A percentile compares a stretch with the other conserved stretches of the same genome.
Conservation (phyloP, 2,113 vertebrate genomes). For the Zapornia atra region DNA sequence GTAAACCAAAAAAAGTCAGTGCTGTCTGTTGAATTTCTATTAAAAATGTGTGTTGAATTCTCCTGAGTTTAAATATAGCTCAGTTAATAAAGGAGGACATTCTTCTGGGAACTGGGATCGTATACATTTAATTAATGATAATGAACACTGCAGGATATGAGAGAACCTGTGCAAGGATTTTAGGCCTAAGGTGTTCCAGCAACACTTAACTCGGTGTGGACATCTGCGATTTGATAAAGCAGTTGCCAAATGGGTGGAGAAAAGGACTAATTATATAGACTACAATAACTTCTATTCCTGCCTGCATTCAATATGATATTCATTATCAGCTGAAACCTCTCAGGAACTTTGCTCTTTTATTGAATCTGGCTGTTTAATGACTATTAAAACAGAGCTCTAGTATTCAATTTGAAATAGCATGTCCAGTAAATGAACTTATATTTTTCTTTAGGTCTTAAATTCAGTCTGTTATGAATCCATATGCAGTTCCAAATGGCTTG, state of each 20-base stretch:
- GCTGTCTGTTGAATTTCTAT: background rate
- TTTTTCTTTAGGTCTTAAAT: slow-evolving; percentile 6
- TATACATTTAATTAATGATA: slow-evolving; percentile 33
- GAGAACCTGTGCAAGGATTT: background rate
- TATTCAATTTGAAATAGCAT: background rate
- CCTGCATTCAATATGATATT: background rate
- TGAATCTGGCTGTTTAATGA: background rate
- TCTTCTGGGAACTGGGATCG: background rate
- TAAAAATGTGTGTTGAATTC: slow-evolving; percentile 25
- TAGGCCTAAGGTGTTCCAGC: slow-evolving; percentile 24
- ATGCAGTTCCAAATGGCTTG: background rate
- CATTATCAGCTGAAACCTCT: background rate
- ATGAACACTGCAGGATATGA: background rate
- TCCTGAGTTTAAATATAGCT: slow-evolving; percentile 21
- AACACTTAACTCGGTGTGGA: background rate
- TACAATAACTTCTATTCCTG: background rate
- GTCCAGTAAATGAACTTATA: background rate
- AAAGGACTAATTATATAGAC: background rate
- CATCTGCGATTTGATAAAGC: slow-evolving; percentile 10
- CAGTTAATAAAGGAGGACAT: background rate
- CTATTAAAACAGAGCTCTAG: background rate
- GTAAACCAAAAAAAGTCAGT: background rate
- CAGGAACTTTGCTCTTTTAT: background rate
- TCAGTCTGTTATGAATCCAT: background rate
- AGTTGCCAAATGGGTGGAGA: background rate